A percentile compares a stretch with the other conserved stretches of the same genome.
phyloP scores from a whole-genome alignment of 2,888 invertebrate genomes.

The Cecidostiba fungosa region DNA sequence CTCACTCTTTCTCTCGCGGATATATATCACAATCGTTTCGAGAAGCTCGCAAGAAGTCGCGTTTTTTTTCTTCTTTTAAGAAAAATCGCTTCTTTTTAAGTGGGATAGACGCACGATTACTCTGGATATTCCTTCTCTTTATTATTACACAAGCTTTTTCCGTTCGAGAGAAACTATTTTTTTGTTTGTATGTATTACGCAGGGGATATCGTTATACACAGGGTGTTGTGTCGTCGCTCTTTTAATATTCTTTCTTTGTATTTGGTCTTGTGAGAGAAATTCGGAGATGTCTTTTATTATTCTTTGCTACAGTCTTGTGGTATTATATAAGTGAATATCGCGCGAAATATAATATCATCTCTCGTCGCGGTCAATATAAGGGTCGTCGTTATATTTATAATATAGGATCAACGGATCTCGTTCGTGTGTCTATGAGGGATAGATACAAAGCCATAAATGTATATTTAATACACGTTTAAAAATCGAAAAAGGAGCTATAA shows the following conservation, averaged over 20 bases:
- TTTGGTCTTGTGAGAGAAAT: slow-evolving; percentile 42
- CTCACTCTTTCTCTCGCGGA: slow-evolving; percentile 53
- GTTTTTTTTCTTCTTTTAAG: slow-evolving; percentile 42
- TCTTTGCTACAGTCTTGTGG: slow-evolving; percentile 12
- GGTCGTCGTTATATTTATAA: not conserved
- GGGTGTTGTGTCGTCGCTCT: slow-evolving; percentile 32
- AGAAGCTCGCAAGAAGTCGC: slow-evolving; percentile 64
- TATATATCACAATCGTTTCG: slow-evolving; percentile 65
- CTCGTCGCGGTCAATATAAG: not conserved
- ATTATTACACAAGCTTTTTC: not conserved
- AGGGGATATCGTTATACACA: not conserved
- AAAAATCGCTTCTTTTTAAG: slow-evolving; percentile 33
- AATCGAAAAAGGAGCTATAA: not conserved
- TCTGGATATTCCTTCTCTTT: slow-evolving; percentile 33
- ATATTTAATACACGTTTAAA: not conserved
- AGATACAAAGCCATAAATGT: not conserved
- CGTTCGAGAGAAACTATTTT: slow-evolving; percentile 43
- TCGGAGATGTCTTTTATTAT: not conserved
- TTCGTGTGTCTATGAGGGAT: not conserved
- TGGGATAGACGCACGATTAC: slow-evolving; percentile 48
- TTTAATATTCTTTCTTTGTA: not conserved
- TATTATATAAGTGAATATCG: not conserved
- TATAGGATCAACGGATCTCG: slow-evolving; percentile 6
- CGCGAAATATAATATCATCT: not conserved
- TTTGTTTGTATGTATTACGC: not conserved